A percentile compares a stretch with the other conserved stretches of the same genome.
Evolutionary conservation across 2,113 vertebrate genomes (phyloP).

Genomic region (Uropsilus gracilis): DNA sequence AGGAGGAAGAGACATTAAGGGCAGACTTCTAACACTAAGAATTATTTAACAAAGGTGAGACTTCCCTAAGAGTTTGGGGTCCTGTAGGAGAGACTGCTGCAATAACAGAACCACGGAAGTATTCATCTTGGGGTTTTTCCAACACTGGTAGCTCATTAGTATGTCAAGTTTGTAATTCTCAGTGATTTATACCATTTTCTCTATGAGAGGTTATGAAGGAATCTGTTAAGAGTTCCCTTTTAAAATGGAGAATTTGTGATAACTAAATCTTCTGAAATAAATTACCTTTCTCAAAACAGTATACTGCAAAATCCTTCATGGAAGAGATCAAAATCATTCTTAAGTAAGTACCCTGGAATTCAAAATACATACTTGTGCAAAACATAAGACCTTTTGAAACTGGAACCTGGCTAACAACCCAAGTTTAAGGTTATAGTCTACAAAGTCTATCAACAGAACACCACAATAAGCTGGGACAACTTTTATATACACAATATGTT

Average conservation of each 20-base stretch:
- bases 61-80: not conserved
- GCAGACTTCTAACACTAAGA: not conserved
- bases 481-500: not conserved
- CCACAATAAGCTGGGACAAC: not conserved
- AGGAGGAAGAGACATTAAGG: not conserved
- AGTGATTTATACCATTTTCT: not conserved
- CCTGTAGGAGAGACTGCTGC: accelerated
- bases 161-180: not conserved
- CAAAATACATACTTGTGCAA: not conserved
- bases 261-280: not conserved
- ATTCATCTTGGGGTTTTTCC: not conserved
- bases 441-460: not conserved
- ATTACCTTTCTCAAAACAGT: not conserved
- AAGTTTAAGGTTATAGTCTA: not conserved
- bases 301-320: not conserved
- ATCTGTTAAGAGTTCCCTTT: not conserved
- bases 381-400: not conserved
- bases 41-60: not conserved
- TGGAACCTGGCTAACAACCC: not conserved
- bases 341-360: not conserved
- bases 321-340: not conserved
- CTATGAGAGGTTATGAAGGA: not conserved
- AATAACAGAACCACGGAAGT: not conserved
- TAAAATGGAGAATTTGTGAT: not conserved
- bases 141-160: not conserved